Conservation (phyloP, 2,888 invertebrate species). For the Nephrotoma flavescens region DNA sequence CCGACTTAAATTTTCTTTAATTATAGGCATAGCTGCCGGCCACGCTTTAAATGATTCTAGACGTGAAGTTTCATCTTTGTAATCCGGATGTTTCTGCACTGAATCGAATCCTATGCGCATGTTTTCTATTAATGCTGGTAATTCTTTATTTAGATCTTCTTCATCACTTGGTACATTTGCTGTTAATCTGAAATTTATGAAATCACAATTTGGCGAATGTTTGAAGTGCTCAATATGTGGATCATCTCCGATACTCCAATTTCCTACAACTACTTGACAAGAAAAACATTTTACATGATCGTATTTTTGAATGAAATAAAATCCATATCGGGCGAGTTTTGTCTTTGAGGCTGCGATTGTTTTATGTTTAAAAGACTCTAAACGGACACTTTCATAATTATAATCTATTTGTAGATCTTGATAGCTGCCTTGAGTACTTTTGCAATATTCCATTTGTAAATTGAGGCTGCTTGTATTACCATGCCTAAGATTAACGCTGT, state of each 20-base stretch:
- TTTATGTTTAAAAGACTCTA: no score
- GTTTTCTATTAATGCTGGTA: slow-evolving; percentile 24
- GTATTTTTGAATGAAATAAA: slow-evolving; percentile 59
- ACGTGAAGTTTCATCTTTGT: slow-evolving; percentile 53
- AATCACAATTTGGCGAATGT: slow-evolving; percentile 69
- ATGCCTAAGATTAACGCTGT: no score
- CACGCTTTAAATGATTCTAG: slow-evolving; percentile 59
- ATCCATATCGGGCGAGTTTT: slow-evolving; percentile 65
- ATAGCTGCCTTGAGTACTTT: no score
- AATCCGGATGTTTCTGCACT: slow-evolving; percentile 49
- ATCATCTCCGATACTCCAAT: slow-evolving; percentile 71
- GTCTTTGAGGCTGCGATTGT: slow-evolving; percentile 20
- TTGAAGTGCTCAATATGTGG: slow-evolving; percentile 65
- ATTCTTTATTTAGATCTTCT: neutral
- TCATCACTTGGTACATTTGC: slow-evolving; percentile 43
- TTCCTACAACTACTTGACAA: slow-evolving; percentile 63
- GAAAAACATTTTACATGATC: slow-evolving; percentile 72
- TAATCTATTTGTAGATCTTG: no score
- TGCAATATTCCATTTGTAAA: no score
- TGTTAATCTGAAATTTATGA: slow-evolving; percentile 46
- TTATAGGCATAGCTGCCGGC: slow-evolving; percentile 68
- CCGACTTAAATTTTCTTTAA: slow-evolving; percentile 63
- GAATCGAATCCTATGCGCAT: neutral
- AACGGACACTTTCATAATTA: no score
- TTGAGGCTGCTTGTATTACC: no score